Base-by-base conservation (phyloP, 2,113 vertebrate species). In the Electrona antarctica region DNA sequence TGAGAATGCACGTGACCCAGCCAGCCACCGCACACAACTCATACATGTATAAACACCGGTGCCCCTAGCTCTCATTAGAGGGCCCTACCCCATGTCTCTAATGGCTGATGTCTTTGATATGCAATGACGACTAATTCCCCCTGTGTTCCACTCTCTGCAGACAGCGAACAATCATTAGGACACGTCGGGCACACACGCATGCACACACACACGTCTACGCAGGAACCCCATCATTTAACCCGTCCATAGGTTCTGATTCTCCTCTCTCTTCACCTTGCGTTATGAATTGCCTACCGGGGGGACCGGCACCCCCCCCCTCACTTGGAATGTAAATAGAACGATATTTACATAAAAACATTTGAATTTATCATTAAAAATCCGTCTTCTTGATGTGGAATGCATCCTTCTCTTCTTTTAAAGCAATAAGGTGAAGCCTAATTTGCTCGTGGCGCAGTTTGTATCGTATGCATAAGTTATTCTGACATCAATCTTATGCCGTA, bases 71-170 rank as follows among this genome's bases (percentile, higher is more conserved):
- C 87, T 92, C 88, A 91, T 92, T 93, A 90, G 83, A 80, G 83
- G 84, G 85, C 80, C 80, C 83, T 84, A 75, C 72, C 79, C 82
- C 46, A 60, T 78, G 83, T 90, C 87, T 89, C 86, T 76, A 81
- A 90, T 80, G 84, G 78, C 73, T 85, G 15, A 29, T 83, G 67
- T 84, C 90, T 93, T 93, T 93, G 91, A 94, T 93, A 93, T 93
- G 90, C 90, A 93, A 92, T 88, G 83, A 90, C 46, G 84, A 86
- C 90, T 91, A 91, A 92, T 92, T 92, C 91, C 92, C 91, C 78
- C 80, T 88, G 91, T 88, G 85, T 86, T 86, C 74, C 63, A 49
- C 72, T 91, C 90, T 90, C 86, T 48, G 80, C 81, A 86, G 90
- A 88, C 86, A 81, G 76, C 74, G 1, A 13, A 14, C 69, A 72